Conservation (phyloP, 2,888 invertebrate genomes). For the Conus canariensis region DNA sequence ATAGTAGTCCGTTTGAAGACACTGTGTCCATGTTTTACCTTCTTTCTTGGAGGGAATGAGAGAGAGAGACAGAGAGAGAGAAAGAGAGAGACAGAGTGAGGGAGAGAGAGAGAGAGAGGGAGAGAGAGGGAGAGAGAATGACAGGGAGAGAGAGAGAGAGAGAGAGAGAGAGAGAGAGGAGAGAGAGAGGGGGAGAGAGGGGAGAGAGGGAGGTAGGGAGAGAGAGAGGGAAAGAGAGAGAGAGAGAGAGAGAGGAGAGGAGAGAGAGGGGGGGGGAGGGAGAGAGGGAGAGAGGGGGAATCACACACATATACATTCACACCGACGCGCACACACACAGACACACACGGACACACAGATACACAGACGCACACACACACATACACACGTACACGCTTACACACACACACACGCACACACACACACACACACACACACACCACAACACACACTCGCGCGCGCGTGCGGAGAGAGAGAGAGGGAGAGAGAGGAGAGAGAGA, state of each 20-base stretch:
- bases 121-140: not conserved
- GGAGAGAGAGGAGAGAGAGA: not conserved
- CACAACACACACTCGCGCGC: too few relatives aligned
- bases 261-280: not conserved
- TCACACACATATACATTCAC: too few relatives aligned
- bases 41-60: not conserved
- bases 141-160: not conserved
- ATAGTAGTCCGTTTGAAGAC: not conserved
- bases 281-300: not conserved
- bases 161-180: not conserved
- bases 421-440: too few relatives aligned
- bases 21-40: not conserved
- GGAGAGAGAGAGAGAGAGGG: not conserved
- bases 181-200: not conserved
- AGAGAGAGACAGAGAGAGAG: conserved; percentile 14
- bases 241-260: not conserved
- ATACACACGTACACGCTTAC: too few relatives aligned
- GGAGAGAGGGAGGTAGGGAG: not conserved
- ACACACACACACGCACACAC: too few relatives aligned
- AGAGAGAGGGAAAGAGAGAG: not conserved
- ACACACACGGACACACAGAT: too few relatives aligned
- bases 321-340: too few relatives aligned
- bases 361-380: too few relatives aligned
- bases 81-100: not conserved
- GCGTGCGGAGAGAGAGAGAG: not conserved